These are phyloP conservation scores for Callinectes sapidus DNA, from an alignment of 2,888 invertebrate genomes.

Conservation along the genomic window DNA sequence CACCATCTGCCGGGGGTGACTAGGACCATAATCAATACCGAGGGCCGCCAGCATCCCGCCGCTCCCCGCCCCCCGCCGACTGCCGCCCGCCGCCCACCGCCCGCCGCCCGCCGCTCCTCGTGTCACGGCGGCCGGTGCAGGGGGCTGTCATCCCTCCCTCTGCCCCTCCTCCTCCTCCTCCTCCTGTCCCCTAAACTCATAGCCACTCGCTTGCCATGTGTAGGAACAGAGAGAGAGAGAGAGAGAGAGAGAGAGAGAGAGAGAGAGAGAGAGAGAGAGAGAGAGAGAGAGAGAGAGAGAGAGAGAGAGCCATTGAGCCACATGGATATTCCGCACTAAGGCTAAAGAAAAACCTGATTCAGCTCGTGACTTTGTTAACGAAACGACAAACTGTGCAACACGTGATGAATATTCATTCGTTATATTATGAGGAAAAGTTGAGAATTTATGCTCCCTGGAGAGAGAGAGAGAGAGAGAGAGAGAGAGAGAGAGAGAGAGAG, in stretches of 20 bases:
- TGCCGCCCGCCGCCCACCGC: background rate
- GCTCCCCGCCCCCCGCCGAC: background rate
- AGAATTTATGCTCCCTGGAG: background rate
- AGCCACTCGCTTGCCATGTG: background rate
- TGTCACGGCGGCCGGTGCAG: background rate
- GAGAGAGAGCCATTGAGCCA: background rate
- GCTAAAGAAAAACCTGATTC: background rate
- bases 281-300: slow-evolving; percentile 30
- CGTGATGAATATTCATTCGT: slow-evolving; percentile 20
- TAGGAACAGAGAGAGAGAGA: background rate
- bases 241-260: slow-evolving; percentile 44
- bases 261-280: slow-evolving; percentile 25
- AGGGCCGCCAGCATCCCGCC: slow-evolving; percentile 6
- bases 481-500: slow-evolving; percentile 36
- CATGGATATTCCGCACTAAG: background rate
- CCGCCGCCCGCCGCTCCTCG: background rate
- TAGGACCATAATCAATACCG: slow-evolving; percentile 20
- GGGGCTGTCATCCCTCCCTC: background rate
- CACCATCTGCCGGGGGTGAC: slow-evolving; percentile 27
- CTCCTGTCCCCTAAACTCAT: background rate
- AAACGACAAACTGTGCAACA: slow-evolving; percentile 26
- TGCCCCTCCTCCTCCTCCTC: background rate
- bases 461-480: slow-evolving; percentile 36
- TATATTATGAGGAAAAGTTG: slow-evolving; percentile 25
- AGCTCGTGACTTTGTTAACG: slow-evolving; percentile 7